These are phyloP conservation scores for Odontamblyopus rebecca DNA, from an alignment of 2,797 vertebrate genomes.

Conservation along the genomic window DNA sequence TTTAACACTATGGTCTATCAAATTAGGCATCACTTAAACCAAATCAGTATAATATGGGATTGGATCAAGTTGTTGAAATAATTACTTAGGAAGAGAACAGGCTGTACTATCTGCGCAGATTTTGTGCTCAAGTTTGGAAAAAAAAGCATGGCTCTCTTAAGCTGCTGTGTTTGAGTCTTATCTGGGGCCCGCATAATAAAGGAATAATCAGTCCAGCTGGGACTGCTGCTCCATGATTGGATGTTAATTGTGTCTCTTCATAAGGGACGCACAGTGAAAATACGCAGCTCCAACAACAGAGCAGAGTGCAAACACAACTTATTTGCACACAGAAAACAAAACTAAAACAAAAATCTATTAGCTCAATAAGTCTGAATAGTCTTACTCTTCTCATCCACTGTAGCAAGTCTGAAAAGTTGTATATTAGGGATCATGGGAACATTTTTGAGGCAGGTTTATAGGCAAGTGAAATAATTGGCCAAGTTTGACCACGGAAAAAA, in stretches of 20 bases:
- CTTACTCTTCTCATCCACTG: not conserved
- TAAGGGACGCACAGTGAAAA: constrained; percentile 21
- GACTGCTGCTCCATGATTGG: constrained; percentile 18
- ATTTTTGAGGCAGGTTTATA: no score
- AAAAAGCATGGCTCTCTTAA: constrained; percentile 18
- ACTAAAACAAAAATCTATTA: constrained; percentile 1
- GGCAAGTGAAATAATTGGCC: no score
- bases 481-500: no score
- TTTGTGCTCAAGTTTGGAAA: constrained; percentile 13
- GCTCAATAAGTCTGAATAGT: constrained; percentile 3
- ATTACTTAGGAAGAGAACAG: not conserved
- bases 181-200: constrained; percentile 26
- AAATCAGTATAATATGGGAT: not conserved
- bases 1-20: not conserved
- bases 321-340: constrained; percentile 11
- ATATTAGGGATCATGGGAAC: no score
- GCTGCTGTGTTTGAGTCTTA: constrained; percentile 23
- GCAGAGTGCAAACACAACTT: constrained; percentile 20
- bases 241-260: constrained; percentile 39
- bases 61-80: constrained; percentile 3
- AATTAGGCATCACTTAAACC: constrained; percentile 7
- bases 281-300: constrained; percentile 1
- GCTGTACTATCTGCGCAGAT: not conserved
- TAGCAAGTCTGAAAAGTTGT: no score
- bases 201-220: constrained; percentile 33